These are phyloP conservation scores for Semotilus atromaculatus DNA, from an alignment of 2,797 vertebrate species.

Conservation along the genomic window DNA sequence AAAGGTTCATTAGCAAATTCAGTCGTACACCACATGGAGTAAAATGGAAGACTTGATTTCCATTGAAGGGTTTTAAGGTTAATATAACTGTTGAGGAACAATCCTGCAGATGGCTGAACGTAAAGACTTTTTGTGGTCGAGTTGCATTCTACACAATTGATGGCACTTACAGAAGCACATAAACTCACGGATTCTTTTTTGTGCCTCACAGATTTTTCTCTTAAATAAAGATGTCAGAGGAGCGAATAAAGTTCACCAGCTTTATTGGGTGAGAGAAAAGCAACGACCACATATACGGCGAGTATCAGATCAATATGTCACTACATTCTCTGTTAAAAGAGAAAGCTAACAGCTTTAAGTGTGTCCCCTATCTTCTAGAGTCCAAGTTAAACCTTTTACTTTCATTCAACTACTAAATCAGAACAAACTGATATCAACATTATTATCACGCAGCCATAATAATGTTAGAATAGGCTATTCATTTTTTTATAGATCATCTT, in stretches of 20 bases:
- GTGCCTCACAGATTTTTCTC: neutral
- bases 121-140: neutral
- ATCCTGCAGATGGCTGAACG: neutral
- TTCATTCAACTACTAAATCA: conserved; percentile 9
- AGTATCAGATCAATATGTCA: conserved; percentile 18
- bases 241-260: neutral
- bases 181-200: conserved; percentile 2
- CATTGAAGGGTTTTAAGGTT: conserved; percentile 20
- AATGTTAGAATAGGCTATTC: conserved; percentile 7
- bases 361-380: neutral
- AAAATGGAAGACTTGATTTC: conserved; percentile 4
- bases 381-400: neutral
- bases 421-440: conserved; percentile 20
- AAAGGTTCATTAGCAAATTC: conserved; percentile 36
- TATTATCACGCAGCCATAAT: conserved; percentile 24
- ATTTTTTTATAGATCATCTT: conserved; percentile 33
- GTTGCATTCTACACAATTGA: conserved; percentile 1
- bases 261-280: conserved; percentile 21
- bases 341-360: conserved; percentile 21
- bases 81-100: neutral
- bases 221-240: conserved; percentile 34
- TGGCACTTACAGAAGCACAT: neutral
- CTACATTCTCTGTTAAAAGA: conserved; percentile 2
- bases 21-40: neutral
- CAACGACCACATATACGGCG: neutral